phyloP scores from a whole-genome alignment of 2,113 vertebrate genomes.

The Anhinga anhinga region DNA sequence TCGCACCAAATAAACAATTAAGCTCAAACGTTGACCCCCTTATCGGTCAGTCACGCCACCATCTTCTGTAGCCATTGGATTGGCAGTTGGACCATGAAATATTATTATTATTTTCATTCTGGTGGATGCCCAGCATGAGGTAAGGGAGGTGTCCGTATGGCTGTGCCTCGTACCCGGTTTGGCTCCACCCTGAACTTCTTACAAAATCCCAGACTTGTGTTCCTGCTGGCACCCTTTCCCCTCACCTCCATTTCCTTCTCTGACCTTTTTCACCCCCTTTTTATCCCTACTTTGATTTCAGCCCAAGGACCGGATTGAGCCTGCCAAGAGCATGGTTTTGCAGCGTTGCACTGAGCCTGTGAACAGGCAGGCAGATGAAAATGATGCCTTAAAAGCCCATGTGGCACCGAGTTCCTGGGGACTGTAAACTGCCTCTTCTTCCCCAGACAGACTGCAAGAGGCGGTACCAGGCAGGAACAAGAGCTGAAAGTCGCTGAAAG shows the following conservation, averaged over 20 bases:
- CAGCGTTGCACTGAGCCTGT: not conserved
- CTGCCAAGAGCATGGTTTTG: not conserved
- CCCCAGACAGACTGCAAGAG: fast-evolving
- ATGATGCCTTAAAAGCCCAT: fast-evolving
- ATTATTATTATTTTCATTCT: too few relatives aligned
- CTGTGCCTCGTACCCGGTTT: fast-evolving
- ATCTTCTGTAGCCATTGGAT: not conserved
- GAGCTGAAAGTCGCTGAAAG: not conserved
- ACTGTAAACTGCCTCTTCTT: not conserved
- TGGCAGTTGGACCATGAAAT: not conserved
- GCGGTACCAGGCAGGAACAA: fast-evolving
- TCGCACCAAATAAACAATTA: not conserved
- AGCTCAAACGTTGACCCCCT: not conserved
- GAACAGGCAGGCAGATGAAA: not conserved
- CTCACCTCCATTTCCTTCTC: not conserved
- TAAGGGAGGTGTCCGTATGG: fast-evolving
- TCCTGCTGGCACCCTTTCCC: not conserved
- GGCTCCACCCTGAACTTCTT: not conserved
- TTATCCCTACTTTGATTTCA: not conserved
- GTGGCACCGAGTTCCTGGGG: not conserved
- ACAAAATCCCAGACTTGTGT: fast-evolving
- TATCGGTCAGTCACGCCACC: fast-evolving
- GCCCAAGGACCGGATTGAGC: fast-evolving
- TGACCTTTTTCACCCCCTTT: not conserved
- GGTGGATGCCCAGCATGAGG: not conserved